Conservation (phyloP, 2,797 vertebrate genomes). For the Podarcis siculus region DNA sequence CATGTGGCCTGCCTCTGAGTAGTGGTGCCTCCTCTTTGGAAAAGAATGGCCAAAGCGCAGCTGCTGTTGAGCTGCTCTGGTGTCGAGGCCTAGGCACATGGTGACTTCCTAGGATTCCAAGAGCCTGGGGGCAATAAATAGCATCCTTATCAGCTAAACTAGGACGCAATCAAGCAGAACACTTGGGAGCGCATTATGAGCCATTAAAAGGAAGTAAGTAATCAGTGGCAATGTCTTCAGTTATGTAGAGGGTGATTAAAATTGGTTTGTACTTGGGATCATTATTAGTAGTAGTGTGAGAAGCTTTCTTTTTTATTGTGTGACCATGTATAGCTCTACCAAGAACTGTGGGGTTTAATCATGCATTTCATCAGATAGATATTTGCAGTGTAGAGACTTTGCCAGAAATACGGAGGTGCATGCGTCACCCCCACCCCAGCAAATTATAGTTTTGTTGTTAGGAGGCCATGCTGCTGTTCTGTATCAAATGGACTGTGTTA, state of each 20-base stretch:
- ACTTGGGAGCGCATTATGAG: slow-evolving; percentile 65
- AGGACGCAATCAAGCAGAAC: slow-evolving; percentile 71
- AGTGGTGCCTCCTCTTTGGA: neutral
- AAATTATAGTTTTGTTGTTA: neutral
- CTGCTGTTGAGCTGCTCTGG: slow-evolving; percentile 7
- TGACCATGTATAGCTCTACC: slow-evolving; percentile 61
- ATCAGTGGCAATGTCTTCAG: slow-evolving; percentile 69
- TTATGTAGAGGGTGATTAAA: slow-evolving; percentile 76
- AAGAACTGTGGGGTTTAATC: slow-evolving; percentile 38
- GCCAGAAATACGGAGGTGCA: neutral
- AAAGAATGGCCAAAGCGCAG: neutral
- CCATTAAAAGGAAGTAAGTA: slow-evolving; percentile 66
- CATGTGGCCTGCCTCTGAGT: neutral
- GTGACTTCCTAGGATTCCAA: slow-evolving; percentile 58
- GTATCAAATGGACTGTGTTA: neutral
- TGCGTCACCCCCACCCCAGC: too few species aligned
- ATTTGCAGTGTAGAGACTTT: slow-evolving; percentile 18
- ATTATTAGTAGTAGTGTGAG: slow-evolving; percentile 64
- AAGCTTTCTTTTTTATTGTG: slow-evolving; percentile 72
- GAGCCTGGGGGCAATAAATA: slow-evolving; percentile 48
- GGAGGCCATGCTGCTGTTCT: neutral
- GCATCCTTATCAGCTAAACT: slow-evolving; percentile 52
- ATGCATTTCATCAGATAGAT: slow-evolving; percentile 46
- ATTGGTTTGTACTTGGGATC: slow-evolving; percentile 70
- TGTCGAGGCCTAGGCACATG: slow-evolving; percentile 31